Percentiles rank a stretch among this genome's conserved stretches.
Conservation (phyloP, 2,797 vertebrate species). For the Rhinogobio ventralis region DNA sequence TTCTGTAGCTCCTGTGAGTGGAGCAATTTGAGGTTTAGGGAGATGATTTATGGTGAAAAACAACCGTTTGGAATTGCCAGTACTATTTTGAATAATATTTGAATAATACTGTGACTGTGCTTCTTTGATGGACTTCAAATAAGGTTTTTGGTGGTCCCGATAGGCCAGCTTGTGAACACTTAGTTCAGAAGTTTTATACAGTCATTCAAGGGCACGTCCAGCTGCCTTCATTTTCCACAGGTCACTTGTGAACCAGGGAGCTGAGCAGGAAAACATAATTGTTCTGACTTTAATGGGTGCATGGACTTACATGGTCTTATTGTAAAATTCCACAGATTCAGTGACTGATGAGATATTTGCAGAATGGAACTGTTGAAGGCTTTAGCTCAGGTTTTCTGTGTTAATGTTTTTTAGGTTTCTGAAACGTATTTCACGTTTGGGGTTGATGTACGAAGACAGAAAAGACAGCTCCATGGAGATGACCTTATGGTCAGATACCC, state of each 20-base stretch:
- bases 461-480: too few relatives aligned
- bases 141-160: neutral
- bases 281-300: neutral
- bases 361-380: neutral
- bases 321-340: neutral
- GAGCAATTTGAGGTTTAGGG: neutral
- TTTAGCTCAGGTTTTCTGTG: neutral
- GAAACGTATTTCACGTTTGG: neutral
- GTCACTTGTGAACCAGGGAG: neutral
- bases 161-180: neutral
- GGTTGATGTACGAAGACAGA: neutral
- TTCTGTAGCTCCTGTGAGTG: neutral
- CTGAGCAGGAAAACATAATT: neutral
- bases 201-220: neutral
- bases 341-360: neutral
- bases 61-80: neutral
- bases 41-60: neutral
- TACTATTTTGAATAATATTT: neutral
- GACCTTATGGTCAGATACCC: neutral
- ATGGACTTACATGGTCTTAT: neutral
- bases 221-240: neutral
- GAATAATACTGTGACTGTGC: neutral
- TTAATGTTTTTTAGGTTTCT: neutral
- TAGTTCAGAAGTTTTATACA: neutral
- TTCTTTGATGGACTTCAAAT: neutral